Evolutionary conservation across 2,888 invertebrate species (phyloP).

Genomic region (Pseudanteris insignis): DNA sequence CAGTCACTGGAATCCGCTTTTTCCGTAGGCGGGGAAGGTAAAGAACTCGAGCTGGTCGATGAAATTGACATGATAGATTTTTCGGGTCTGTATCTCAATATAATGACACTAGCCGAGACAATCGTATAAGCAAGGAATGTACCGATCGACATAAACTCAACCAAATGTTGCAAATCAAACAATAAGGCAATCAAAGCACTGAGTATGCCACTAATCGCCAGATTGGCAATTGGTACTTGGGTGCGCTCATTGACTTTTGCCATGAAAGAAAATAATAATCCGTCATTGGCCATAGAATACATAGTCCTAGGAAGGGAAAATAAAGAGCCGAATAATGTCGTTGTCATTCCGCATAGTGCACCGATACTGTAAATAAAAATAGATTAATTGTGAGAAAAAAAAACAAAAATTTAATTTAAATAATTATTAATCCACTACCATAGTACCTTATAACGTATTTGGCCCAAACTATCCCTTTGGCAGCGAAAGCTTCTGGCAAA

Average conservation of each 20-base stretch:
- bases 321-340: constrained; percentile 84
- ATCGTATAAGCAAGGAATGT: constrained; percentile 89
- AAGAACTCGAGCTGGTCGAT: constrained; percentile 49
- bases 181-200: constrained; percentile 83
- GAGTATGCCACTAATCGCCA: constrained; percentile 79
- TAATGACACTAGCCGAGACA: constrained; percentile 89
- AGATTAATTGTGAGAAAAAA: too few species aligned
- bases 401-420: not conserved
- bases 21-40: constrained; percentile 57
- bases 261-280: constrained; percentile 82
- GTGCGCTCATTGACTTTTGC: constrained; percentile 81
- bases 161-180: constrained; percentile 88
- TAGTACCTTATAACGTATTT: constrained; percentile 73
- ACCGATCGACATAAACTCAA: constrained; percentile 95
- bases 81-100: constrained; percentile 79
- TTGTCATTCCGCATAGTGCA: constrained; percentile 92
- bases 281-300: constrained; percentile 92
- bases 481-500: constrained; percentile 81
- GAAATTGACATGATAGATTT: constrained; percentile 35
- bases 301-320: constrained; percentile 87
- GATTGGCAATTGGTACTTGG: constrained; percentile 81
- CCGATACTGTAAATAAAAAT: constrained; percentile 71
- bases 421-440: not conserved
- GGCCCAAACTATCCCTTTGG: constrained; percentile 81
- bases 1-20: constrained; percentile 57